Evolutionary conservation across 2,888 invertebrate genomes (phyloP).

Genomic region (Melanchra persicariae): DNA sequence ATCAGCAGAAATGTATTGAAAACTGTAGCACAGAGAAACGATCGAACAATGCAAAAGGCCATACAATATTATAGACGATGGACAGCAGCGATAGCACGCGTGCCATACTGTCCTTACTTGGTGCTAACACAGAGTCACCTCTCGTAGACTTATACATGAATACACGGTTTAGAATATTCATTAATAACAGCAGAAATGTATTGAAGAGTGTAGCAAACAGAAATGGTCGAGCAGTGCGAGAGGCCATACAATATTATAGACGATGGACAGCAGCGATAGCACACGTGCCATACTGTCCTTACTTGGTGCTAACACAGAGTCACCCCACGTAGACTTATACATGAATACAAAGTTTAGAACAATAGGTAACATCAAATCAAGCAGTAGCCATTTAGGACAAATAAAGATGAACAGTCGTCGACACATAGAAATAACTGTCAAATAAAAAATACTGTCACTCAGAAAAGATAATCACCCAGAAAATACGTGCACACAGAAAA

Average conservation of each 20-base stretch:
- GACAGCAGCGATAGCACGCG: slow-evolving; percentile 73
- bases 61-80: slow-evolving; percentile 71
- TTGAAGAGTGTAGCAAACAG: slow-evolving; percentile 23
- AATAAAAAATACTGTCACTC: no score
- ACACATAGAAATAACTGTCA: no score
- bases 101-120: slow-evolving; percentile 68
- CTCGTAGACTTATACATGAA: slow-evolving; percentile 27
- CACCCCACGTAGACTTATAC: slow-evolving; percentile 31
- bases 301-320: slow-evolving; percentile 44
- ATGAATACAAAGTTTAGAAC: neutral
- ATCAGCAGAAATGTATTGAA: slow-evolving; percentile 46
- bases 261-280: slow-evolving; percentile 74
- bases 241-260: slow-evolving; percentile 65
- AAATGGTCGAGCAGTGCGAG: slow-evolving; percentile 22
- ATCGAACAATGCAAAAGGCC: slow-evolving; percentile 17
- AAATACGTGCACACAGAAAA: no score
- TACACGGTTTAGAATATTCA: neutral
- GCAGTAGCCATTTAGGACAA: no score
- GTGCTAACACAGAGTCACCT: slow-evolving; percentile 36
- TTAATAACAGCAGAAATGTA: slow-evolving; percentile 41
- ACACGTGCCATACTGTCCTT: slow-evolving; percentile 71
- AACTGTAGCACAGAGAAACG: slow-evolving; percentile 26
- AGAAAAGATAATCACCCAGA: no score
- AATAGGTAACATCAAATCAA: no score
- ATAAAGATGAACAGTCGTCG: no score